phyloP scores from a whole-genome alignment of 2,113 vertebrate genomes.

The Chaetodon trifascialis region DNA sequence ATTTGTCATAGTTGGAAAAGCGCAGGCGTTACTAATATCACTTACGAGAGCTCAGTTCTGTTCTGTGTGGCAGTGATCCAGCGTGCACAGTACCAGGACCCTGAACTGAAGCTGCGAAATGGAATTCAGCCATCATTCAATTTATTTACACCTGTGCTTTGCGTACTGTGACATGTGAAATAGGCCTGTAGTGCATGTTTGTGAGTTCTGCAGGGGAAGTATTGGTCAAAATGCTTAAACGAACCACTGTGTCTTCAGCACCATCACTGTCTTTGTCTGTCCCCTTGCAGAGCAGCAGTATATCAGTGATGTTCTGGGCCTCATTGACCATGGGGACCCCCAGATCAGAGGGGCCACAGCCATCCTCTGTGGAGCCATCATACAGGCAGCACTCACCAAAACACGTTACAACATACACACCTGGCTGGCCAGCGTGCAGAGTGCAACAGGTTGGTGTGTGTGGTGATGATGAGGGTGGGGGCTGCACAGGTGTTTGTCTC shows the following conservation, averaged over 20 bases:
- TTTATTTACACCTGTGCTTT: neutral
- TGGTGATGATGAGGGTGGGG: neutral
- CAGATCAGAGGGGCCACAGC: slow-evolving; percentile 96
- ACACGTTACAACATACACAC: slow-evolving; percentile 90
- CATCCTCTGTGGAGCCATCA: slow-evolving; percentile 92
- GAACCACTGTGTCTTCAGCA: neutral
- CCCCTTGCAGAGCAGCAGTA: slow-evolving; percentile 92
- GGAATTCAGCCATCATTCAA: neutral
- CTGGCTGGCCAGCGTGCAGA: slow-evolving; percentile 88
- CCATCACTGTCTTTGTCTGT: slow-evolving; percentile 18
- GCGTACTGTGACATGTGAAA: neutral
- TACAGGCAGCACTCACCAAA: slow-evolving; percentile 90
- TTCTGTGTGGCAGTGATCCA: neutral
- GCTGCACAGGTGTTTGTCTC: neutral
- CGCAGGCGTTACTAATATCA: neutral
- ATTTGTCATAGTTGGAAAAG: neutral
- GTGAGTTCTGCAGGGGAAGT: too few species aligned
- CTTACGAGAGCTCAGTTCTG: neutral
- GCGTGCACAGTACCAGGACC: neutral
- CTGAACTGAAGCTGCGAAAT: too few species aligned
- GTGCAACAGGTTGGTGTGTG: slow-evolving; percentile 86
- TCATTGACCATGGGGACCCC: slow-evolving; percentile 93
- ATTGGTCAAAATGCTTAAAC: neutral
- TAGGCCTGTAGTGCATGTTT: too few species aligned
- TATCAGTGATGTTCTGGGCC: slow-evolving; percentile 91